Percentiles rank a stretch among this genome's conserved stretches.
Conservation (phyloP, 2,797 vertebrate species). For the Ceyx erithaca region DNA sequence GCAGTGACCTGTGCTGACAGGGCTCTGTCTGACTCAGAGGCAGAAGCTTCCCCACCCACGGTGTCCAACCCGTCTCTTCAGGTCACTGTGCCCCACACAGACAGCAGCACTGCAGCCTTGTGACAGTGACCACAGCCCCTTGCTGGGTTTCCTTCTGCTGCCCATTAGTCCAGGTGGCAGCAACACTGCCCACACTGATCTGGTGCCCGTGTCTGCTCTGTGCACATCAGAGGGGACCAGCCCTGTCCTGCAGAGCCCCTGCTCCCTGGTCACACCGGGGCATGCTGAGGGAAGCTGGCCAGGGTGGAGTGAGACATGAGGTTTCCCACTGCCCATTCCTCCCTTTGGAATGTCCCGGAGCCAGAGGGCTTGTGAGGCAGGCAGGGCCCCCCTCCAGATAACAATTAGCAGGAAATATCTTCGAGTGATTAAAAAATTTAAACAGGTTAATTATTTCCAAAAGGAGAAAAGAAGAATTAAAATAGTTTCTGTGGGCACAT, state of each 20-base stretch:
- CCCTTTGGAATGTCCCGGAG: background rate
- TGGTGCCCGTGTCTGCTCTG: background rate
- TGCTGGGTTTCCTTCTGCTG: background rate
- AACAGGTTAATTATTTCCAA: constrained; percentile 70
- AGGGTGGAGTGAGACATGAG: background rate
- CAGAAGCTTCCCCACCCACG: background rate
- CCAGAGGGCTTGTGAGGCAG: background rate
- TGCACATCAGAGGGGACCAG: background rate
- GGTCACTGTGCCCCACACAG: background rate
- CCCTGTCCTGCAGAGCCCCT: background rate
- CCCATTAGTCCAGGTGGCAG: background rate
- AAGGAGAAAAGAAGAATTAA: constrained; percentile 61
- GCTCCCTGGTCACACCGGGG: fast-evolving
- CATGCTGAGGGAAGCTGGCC: background rate
- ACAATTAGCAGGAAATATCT: constrained; percentile 3
- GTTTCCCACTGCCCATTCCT: background rate
- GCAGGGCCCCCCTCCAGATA: background rate
- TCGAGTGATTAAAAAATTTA: constrained; percentile 59
- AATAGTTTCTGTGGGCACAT: constrained; percentile 62
- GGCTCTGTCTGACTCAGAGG: background rate
- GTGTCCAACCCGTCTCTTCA: background rate
- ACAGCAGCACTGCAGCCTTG: background rate
- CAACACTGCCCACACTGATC: background rate
- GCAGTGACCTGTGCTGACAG: background rate
- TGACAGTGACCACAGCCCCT: fast-evolving